Base-by-base conservation (phyloP, 2,888 invertebrate genomes). In the Lithophane leautieri region DNA sequence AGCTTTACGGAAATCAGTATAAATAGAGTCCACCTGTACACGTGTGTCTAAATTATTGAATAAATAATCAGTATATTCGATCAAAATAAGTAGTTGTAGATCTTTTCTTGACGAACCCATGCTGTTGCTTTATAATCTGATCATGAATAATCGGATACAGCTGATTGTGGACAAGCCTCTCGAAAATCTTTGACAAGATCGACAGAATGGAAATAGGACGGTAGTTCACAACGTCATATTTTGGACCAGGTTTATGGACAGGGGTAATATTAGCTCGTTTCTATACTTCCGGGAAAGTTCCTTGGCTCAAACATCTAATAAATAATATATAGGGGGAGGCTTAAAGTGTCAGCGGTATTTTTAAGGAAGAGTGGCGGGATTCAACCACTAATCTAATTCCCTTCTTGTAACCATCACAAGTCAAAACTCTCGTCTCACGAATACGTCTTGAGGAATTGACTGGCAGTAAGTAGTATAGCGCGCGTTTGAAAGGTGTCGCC, bases 401-500 rank as follows among this genome's bases (percentile, higher is more conserved):
- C 3, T 40, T 54, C 11, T 52, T 11, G 2, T 14, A 54, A 34
- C 22, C 19, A 40, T 56, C 44, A 28, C 22, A 70, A 54, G 42
- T 69, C 42, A 47, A 62, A 22, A 9, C n/a, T 54, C n/a, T 47
- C 42, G 34, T 47, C 25, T 34, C 16, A 50, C 47, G 71, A 60
- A 79, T 66, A 77, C 58, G 81, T 81, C 61, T 71, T 52, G 40
- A 34, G n/a, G 76, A 81, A 85, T 83, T 63, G 78, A 87, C 79
- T 87, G 70, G 70, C 71, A 78, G 73, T 76, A 65, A 73, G 81
- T 63, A 77, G 44, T 63, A 25, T 54, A 67, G 79, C 34, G 67
- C 65, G 62, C 70, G 70, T 76, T 73, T 72, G 70, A 56, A 76
- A 82, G 81, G 88, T 88, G 86, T 86, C 81, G 80, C 78, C 78